phyloP scores from a whole-genome alignment of 2,113 vertebrate species.

The Caretta caretta region DNA sequence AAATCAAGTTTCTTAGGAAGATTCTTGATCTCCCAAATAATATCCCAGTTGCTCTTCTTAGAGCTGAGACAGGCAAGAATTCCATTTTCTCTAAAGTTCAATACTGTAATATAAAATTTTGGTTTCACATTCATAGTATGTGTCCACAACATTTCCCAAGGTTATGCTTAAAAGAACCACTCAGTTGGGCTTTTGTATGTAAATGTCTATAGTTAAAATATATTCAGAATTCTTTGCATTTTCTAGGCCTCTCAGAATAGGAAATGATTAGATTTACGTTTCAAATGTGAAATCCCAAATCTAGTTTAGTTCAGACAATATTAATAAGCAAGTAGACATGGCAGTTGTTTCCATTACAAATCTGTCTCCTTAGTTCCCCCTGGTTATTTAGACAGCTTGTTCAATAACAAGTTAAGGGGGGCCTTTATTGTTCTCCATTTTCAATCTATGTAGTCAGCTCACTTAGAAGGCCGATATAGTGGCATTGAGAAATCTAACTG shows the following conservation, averaged over 20 bases:
- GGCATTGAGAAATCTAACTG: not conserved
- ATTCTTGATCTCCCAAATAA: too few relatives aligned
- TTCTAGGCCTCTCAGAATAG: not conserved
- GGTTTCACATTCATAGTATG: too few relatives aligned
- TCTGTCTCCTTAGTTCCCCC: not conserved
- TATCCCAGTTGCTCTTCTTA: too few relatives aligned
- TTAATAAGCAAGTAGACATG: not conserved
- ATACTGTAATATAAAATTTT: too few relatives aligned
- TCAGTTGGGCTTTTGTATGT: not conserved
- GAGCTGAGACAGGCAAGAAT: too few relatives aligned
- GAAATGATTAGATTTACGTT: not conserved
- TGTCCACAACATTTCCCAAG: too few relatives aligned
- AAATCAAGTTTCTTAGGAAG: too few relatives aligned
- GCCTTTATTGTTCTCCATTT: not conserved
- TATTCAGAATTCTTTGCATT: not conserved
- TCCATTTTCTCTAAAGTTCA: too few relatives aligned
- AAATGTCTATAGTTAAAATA: not conserved
- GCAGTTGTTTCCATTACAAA: not conserved
- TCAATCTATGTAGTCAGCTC: not conserved
- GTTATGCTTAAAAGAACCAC: too few relatives aligned
- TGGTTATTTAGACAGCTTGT: not conserved
- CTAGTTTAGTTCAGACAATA: not conserved
- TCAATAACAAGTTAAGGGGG: not conserved
- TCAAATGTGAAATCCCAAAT: not conserved
- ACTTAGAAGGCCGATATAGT: not conserved